A percentile compares a stretch with the other conserved stretches of the same genome.
phyloP scores from a whole-genome alignment of 2,797 vertebrate genomes.

The Prionace glauca region DNA sequence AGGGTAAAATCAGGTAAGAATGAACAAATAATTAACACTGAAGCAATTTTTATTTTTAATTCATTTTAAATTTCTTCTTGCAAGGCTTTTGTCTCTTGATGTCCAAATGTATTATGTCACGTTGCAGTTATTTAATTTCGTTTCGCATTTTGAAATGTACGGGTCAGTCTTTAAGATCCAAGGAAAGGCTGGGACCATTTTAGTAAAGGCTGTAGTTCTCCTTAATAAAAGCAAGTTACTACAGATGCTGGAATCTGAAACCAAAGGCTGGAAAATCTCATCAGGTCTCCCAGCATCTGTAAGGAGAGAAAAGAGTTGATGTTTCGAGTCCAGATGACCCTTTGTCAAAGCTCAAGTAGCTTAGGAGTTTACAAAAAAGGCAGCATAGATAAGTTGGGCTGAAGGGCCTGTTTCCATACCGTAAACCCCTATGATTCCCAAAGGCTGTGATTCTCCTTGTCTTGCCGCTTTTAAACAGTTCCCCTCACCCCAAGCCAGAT shows the following conservation, averaged over 20 bases:
- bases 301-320: too few relatives aligned
- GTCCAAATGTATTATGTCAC: neutral
- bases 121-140: neutral
- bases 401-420: too few relatives aligned
- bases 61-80: neutral
- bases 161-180: neutral
- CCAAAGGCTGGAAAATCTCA: too few relatives aligned
- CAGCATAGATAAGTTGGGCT: too few relatives aligned
- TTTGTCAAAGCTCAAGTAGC: too few relatives aligned
- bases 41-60: neutral
- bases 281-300: too few relatives aligned
- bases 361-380: too few relatives aligned
- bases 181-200: neutral
- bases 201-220: neutral
- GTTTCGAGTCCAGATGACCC: too few relatives aligned
- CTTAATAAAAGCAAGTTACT: too few relatives aligned
- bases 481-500: too few relatives aligned
- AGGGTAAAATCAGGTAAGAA: slow-evolving; percentile 94
- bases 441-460: neutral
- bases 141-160: neutral
- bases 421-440: too few relatives aligned
- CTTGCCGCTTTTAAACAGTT: neutral
- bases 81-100: neutral
- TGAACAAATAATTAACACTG: neutral
- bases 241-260: too few relatives aligned